Percentiles rank a stretch among this genome's conserved stretches.
These are phyloP conservation scores for Sabellastarte sp. DNA, from an alignment of 2,888 invertebrate species.

Conservation along the genomic window DNA sequence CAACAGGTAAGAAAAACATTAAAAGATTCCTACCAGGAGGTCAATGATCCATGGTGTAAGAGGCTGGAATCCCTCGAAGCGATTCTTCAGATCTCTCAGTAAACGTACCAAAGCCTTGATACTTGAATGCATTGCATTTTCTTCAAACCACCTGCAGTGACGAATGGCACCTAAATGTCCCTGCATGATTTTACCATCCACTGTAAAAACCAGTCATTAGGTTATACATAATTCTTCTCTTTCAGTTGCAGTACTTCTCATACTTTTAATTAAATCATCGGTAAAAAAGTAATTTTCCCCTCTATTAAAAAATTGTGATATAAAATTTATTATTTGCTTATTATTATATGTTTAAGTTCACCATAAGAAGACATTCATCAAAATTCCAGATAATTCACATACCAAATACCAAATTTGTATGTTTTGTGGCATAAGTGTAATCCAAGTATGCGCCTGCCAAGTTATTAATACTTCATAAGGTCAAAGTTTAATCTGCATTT, in stretches of 20 bases:
- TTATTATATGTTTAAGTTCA: too few relatives aligned
- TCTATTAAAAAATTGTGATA: not conserved
- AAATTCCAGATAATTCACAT: too few relatives aligned
- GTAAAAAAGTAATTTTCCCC: not conserved
- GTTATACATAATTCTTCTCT: not conserved
- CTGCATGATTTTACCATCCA: slow-evolving; percentile 74
- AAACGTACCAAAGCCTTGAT: slow-evolving; percentile 86
- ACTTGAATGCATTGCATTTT: slow-evolving; percentile 92
- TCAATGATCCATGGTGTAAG: slow-evolving; percentile 97
- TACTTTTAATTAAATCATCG: not conserved
- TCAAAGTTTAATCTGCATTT: too few relatives aligned
- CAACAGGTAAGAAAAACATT: too few relatives aligned
- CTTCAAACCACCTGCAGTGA: slow-evolving; percentile 97
- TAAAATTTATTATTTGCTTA: too few relatives aligned
- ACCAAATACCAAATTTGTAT: too few relatives aligned
- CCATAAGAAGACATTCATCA: too few relatives aligned
- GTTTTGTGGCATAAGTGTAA: too few relatives aligned
- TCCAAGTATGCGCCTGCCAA: too few relatives aligned
- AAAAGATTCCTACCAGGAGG: slow-evolving; percentile 70
- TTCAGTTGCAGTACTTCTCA: not conserved
- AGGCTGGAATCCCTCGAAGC: slow-evolving; percentile 87
- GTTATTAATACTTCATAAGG: too few relatives aligned
- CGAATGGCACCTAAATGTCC: slow-evolving; percentile 90
- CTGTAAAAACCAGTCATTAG: slow-evolving; percentile 45
- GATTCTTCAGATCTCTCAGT: slow-evolving; percentile 83